These are phyloP conservation scores for Triplophysa siluroides DNA, from an alignment of 2,113 vertebrate genomes.

Conservation along the genomic window DNA sequence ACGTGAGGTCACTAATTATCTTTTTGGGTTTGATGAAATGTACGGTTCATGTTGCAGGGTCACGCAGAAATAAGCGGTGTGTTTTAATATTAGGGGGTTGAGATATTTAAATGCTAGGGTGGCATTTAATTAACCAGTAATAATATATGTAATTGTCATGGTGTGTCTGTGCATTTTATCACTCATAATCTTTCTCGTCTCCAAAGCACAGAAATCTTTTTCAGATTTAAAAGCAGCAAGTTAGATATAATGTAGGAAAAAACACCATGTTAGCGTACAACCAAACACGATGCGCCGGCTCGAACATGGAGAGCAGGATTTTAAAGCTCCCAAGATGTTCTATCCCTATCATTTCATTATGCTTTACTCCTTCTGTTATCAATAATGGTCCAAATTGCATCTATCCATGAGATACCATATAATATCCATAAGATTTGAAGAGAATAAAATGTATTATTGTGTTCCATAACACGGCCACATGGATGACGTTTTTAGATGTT, in stretches of 20 bases:
- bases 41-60: not conserved
- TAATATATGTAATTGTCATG: not conserved
- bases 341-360: no score
- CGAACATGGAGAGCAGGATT: no score
- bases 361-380: no score
- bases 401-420: no score
- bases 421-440: no score
- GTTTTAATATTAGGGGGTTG: not conserved
- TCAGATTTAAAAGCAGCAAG: not conserved
- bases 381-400: no score
- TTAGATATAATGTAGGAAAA: not conserved
- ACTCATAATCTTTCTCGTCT: not conserved
- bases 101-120: not conserved
- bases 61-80: not conserved
- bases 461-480: no score
- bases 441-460: no score
- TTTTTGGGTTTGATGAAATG: not conserved
- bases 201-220: not conserved
- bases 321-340: no score
- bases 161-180: not conserved
- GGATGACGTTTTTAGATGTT: no score
- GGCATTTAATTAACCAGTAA: not conserved
- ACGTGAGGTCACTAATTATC: constrained; percentile 28
- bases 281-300: no score
- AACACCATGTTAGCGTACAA: no score